These are phyloP conservation scores for Stichodactyla mertensii DNA, from an alignment of 64 coral and sea anemone genomes.

Conservation along the genomic window DNA sequence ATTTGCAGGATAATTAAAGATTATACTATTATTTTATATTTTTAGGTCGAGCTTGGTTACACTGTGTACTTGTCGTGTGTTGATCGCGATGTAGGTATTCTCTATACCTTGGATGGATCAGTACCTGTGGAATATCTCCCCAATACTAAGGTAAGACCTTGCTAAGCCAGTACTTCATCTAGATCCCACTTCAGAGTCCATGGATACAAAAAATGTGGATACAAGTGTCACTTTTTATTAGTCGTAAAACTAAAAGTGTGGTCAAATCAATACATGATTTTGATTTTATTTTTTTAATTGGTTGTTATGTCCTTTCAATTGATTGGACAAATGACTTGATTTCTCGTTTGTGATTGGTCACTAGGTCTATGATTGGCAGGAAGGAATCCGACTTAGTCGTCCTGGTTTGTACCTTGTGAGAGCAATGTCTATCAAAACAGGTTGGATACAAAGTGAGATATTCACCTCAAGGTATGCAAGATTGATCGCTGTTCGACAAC, in stretches of 20 bases:
- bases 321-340: neutral
- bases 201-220: too few relatives aligned
- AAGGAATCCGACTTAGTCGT: slow-evolving; percentile 35
- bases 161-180: too few relatives aligned
- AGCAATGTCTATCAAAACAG: slow-evolving; percentile 53
- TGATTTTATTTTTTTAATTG: too few relatives aligned
- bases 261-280: too few relatives aligned
- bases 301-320: too few relatives aligned
- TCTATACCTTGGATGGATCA: slow-evolving; percentile 35
- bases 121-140: slow-evolving; percentile 3
- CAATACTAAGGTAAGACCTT: slow-evolving; percentile 6
- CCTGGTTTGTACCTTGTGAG: slow-evolving; percentile 61
- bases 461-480: slow-evolving; percentile 71
- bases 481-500: neutral
- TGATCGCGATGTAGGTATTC: slow-evolving; percentile 30
- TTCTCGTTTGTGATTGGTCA: neutral
- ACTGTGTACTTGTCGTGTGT: slow-evolving; percentile 36
- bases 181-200: too few relatives aligned
- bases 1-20: too few relatives aligned
- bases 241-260: too few relatives aligned
- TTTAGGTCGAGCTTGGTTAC: slow-evolving; percentile 34
- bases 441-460: slow-evolving; percentile 61
- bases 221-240: too few relatives aligned
- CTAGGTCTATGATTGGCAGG: slow-evolving; percentile 54
- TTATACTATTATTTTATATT: too few relatives aligned